Evolutionary conservation across 2,113 vertebrate species (phyloP), one percentile per base, ranked within the genome.

Genomic region (Terrapene triunguis): DNA sequence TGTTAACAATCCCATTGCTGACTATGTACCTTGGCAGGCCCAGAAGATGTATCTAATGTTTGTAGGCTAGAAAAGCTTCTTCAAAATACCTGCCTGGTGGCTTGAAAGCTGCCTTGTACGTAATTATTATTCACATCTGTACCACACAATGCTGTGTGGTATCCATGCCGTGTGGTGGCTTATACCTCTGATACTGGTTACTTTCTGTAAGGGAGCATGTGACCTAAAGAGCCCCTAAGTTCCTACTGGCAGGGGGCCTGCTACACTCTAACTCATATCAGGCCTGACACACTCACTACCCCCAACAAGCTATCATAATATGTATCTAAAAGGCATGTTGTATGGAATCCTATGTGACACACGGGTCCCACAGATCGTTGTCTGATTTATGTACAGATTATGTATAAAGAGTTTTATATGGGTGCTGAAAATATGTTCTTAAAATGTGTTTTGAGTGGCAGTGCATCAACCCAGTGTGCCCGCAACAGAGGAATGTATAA

Each of bases 1-100:
- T 79, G 78, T 2, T 0, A 1, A 69, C n/a, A 0, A 3, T 84
- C 25, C 32, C 29, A 78, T 1, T 1, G 1, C 4, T 91, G 74
- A 53, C 16, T 38, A 3, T 80, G 38, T 35, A 47, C 10, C 44
- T 86, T 25, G 24, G 4, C 19, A 80, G 76, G 14, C 10, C 16
- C 24, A 82, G n/a, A 17, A 59, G 25, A 84, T 4, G 59, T 82
- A 38, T 48, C 10, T 6, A 78, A 4, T 50, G 10, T n/a, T 79
- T 83, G 14, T 54, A 72, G 22, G 35, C 27, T 59, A 59, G 38
- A 92, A 62, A 5, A 17, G 1, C 48, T 94, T 29, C 12, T 42
- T 51, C 38, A 42, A 79, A n/a, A 38, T 13, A 1, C 14, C 25
- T 21, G 4, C 65, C 13, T 27, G 57, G 25, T 72, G 86, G 3